phyloP scores from a whole-genome alignment of 2,797 vertebrate species.

The Zenarchopterus dispar region DNA sequence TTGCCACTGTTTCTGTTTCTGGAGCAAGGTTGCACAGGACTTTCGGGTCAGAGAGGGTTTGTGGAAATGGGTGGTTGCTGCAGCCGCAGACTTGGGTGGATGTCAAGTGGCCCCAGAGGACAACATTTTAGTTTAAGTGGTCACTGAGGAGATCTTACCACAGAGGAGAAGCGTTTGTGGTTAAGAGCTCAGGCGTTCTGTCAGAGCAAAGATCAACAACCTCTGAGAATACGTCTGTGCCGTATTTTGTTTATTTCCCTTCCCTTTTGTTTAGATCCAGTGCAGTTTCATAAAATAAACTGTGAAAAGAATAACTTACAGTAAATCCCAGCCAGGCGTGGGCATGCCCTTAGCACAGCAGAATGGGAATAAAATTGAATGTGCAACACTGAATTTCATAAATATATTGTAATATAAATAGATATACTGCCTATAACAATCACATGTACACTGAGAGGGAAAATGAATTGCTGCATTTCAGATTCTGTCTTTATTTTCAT shows the following conservation, averaged over 20 bases:
- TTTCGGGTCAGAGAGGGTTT: conserved; percentile 2
- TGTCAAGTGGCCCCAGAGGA: conserved; percentile 35
- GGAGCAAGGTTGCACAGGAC: conserved; percentile 7
- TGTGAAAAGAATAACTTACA: no score
- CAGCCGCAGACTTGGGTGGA: conserved; percentile 14
- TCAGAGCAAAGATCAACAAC: conserved; percentile 22
- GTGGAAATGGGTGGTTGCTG: conserved; percentile 14
- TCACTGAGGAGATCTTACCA: conserved; percentile 17
- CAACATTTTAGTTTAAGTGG: conserved; percentile 42
- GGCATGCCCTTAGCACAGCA: no score
- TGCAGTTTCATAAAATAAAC: no score
- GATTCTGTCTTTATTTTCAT: no score
- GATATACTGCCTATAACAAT: no score
- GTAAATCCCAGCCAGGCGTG: no score
- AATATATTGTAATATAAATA: no score
- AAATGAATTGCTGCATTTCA: no score
- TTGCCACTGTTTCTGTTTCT: conserved; percentile 9
- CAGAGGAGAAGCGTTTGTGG: conserved; percentile 10
- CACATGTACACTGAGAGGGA: no score
- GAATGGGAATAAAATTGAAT: no score
- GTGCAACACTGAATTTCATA: no score
- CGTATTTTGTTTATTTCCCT: neutral
- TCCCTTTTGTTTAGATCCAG: no score
- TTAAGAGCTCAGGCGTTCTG: neutral
- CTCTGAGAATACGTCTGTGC: neutral